Percentiles rank a stretch among this genome's conserved stretches.
Conservation (phyloP, 2,113 vertebrate genomes). For the Datnioides undecimradiatus region DNA sequence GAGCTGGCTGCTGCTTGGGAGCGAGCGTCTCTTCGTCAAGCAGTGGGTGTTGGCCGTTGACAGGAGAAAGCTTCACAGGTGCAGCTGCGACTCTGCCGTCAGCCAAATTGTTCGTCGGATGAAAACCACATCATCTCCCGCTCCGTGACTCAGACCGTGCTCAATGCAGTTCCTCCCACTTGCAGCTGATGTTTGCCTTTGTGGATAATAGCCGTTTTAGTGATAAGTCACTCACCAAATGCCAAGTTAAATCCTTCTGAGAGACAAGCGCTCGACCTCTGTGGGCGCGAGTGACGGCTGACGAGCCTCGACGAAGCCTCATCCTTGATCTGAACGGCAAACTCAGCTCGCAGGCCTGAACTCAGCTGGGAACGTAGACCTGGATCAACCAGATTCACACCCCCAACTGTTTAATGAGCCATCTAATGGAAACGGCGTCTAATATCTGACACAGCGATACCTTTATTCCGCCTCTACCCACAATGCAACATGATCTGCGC, state of each 20-base stretch:
- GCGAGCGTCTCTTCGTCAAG: too few relatives aligned
- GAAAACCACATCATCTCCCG: constrained; percentile 6
- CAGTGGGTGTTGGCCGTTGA: too few relatives aligned
- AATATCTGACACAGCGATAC: too few relatives aligned
- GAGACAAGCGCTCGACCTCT: neutral
- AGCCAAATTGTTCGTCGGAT: constrained; percentile 10
- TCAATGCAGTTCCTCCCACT: constrained; percentile 43
- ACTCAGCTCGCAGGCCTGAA: neutral
- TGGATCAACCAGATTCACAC: neutral
- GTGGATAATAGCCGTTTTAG: constrained; percentile 27
- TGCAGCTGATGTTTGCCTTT: constrained; percentile 39
- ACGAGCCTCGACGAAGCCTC: neutral
- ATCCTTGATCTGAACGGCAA: neutral
- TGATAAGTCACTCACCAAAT: constrained; percentile 1
- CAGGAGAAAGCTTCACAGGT: neutral
- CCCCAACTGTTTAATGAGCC: neutral
- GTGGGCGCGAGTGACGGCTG: neutral
- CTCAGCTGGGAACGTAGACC: neutral
- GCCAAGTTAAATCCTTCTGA: neutral
- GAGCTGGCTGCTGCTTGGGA: too few relatives aligned
- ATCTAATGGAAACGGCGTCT: neutral
- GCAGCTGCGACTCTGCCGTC: constrained; percentile 9
- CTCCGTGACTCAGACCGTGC: constrained; percentile 32
- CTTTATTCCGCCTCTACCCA: too few relatives aligned
- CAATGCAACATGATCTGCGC: too few relatives aligned